These are phyloP conservation scores for Arvicanthis niloticus DNA, from an alignment of 2,113 vertebrate species.

Conservation along the genomic window DNA sequence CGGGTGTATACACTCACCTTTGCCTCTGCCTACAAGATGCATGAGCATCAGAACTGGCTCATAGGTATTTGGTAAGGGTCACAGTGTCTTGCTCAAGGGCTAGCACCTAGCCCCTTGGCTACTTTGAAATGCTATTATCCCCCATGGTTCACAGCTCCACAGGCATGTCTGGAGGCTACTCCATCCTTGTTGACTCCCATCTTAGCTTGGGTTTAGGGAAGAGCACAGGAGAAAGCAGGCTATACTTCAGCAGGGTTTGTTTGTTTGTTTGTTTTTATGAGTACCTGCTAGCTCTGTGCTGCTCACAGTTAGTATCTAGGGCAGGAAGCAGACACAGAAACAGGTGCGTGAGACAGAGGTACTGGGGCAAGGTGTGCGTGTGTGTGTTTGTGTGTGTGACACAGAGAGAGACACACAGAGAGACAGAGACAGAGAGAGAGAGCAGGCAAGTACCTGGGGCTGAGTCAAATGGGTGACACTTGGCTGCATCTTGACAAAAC, in stretches of 20 bases:
- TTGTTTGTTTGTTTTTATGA: not conserved
- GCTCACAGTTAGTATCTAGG: not conserved
- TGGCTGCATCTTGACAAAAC: not conserved
- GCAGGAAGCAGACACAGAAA: not conserved
- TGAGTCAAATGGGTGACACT: not conserved
- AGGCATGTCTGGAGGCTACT: not conserved
- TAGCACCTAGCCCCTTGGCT: not conserved
- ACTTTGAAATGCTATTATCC: not conserved
- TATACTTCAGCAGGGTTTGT: not conserved
- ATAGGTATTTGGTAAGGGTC: not conserved
- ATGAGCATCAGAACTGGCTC: not conserved
- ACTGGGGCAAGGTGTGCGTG: not conserved
- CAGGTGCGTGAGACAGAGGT: not conserved
- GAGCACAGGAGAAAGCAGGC: not conserved
- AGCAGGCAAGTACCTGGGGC: not conserved
- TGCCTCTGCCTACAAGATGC: not conserved
- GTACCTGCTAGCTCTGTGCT: not conserved
- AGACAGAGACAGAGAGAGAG: not conserved
- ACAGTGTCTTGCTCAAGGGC: not conserved
- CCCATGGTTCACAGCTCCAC: not conserved
- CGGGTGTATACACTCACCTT: not conserved
- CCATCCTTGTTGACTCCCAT: not conserved
- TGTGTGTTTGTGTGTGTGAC: not conserved
- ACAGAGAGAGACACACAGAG: accelerated
- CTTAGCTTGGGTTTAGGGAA: not conserved